These are phyloP conservation scores for Scomberomorus guttatus DNA, from an alignment of 2,797 vertebrate genomes.

Conservation along the genomic window DNA sequence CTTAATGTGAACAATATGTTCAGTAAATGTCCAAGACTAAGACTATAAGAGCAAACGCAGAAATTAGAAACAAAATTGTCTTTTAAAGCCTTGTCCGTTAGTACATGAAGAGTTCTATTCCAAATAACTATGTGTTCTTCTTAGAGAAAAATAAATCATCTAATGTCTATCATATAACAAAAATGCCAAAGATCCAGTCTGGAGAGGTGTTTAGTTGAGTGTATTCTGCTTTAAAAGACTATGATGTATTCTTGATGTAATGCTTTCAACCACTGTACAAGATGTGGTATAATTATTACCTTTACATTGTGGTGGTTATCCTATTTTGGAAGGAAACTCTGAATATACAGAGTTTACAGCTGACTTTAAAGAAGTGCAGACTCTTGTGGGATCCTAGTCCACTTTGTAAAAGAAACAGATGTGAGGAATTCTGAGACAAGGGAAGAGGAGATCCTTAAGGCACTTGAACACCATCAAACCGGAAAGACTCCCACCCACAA, in stretches of 20 bases:
- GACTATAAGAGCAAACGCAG: conserved; percentile 59
- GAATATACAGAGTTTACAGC: conserved; percentile 12
- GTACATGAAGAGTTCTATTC: conserved; percentile 45
- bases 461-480: conserved; percentile 83
- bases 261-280: conserved; percentile 50
- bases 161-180: conserved; percentile 27
- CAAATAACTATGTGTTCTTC: conserved; percentile 34
- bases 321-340: conserved; percentile 47
- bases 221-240: conserved; percentile 8
- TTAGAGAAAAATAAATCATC: conserved; percentile 6
- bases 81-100: conserved; percentile 59
- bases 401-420: conserved; percentile 56
- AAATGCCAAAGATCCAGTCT: conserved; percentile 45
- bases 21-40: conserved; percentile 78
- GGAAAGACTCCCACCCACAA: conserved; percentile 73
- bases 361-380: conserved; percentile 47
- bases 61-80: conserved; percentile 47
- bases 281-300: conserved; percentile 19
- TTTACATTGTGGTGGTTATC: conserved; percentile 28
- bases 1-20: conserved; percentile 83
- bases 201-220: conserved; percentile 58
- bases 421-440: conserved; percentile 64
- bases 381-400: conserved; percentile 32
- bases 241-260: background rate
- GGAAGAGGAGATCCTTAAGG: conserved; percentile 80